These are phyloP conservation scores for Brevimyrus niger DNA, from an alignment of 2,113 vertebrate species.

Conservation along the genomic window DNA sequence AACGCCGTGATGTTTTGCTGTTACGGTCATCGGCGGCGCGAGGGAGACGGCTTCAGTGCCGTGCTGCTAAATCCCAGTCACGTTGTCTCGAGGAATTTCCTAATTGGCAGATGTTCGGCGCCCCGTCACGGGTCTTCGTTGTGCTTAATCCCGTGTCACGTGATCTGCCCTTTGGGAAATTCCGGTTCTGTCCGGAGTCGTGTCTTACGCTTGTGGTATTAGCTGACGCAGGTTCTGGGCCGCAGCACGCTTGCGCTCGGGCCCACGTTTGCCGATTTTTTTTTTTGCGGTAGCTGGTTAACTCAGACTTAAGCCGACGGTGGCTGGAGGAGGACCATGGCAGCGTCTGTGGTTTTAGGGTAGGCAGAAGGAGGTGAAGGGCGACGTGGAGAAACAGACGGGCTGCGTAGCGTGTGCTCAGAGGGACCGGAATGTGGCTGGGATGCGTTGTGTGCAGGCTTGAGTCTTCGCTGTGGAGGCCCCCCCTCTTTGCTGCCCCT, in stretches of 20 bases:
- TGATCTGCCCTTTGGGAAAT: background rate
- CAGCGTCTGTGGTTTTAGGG: background rate
- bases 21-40: background rate
- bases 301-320: background rate
- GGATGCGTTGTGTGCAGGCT: background rate
- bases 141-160: background rate
- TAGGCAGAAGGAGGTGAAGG: background rate
- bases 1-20: slow-evolving; percentile 33
- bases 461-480: slow-evolving; percentile 31
- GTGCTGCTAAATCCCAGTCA: background rate
- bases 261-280: background rate
- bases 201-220: background rate
- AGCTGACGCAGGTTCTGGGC: background rate
- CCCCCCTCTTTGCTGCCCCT: slow-evolving; percentile 26
- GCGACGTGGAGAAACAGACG: background rate
- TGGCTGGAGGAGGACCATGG: background rate
- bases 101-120: background rate
- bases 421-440: background rate
- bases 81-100: background rate
- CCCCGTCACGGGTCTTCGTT: background rate
- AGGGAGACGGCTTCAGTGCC: background rate
- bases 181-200: background rate
- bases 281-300: background rate
- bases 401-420: background rate
- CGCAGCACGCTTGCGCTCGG: background rate